Evolutionary conservation across 2,113 vertebrate genomes (phyloP), one percentile per base, ranked within the genome.

Genomic region (Chroicocephalus ridibundus): DNA sequence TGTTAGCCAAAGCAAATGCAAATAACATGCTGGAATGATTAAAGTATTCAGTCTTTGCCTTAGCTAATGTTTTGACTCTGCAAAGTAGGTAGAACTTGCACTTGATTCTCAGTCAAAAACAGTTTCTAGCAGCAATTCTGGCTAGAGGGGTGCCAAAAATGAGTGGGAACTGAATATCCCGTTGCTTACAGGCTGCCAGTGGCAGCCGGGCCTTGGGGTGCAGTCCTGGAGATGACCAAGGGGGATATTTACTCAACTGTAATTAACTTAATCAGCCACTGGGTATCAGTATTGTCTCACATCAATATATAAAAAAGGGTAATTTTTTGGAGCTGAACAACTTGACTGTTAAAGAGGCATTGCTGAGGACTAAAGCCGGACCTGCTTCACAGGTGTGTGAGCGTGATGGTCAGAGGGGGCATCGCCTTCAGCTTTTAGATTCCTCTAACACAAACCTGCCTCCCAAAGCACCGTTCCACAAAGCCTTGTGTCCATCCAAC

Each of bases 261-360:
- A 97, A 97, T 97, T 97, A 97, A 95, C 97, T 97, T 97, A 95
- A 96, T 97, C 96, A 97, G 78, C 95, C 97, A 97, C 96, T 97
- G 96, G 97, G 96, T 97, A 97, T 97, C 97, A 97, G 84, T 97
- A 87, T 97, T 97, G 97, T 97, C 82, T 96, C 96, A 97, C 93
- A 90, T 85, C 94, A 90, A 90, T 95, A 58, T 46, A 77, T 68
- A 14, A 72, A 85, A 94, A 89, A 80, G 13, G 26, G 25, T 47
- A 52, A 88, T 93, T 96, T 94, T 85, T 8, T 72, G 95, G 95
- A 89, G 66, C n/a, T 93, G 80, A 57, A 31, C 51, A 61, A n/a
- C 40, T 79, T 38, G 44, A 10, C 32, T 62, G 16, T 80, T 40
- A 25, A 72, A 68, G 69, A 51, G 71, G 17, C 49, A 3, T 38